Conservation (phyloP, 2,113 vertebrate species). For the Ceuthmochares aereus region DNA sequence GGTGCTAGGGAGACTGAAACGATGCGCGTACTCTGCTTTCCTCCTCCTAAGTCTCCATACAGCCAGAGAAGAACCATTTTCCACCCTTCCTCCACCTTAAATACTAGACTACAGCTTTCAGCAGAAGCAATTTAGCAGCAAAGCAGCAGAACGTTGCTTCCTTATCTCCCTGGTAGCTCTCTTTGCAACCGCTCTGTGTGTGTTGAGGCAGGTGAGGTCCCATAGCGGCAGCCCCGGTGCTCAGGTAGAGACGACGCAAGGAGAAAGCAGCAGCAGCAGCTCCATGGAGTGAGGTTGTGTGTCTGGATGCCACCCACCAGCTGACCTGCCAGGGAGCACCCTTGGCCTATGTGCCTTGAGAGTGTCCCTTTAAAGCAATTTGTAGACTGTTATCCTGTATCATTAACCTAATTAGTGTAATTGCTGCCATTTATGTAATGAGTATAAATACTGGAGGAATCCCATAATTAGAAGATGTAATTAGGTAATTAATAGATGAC, state of each 20-base stretch:
- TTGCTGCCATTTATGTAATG: slow-evolving; percentile 81
- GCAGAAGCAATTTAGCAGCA: background rate
- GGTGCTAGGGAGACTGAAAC: background rate
- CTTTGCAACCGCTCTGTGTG: background rate
- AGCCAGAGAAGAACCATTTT: background rate
- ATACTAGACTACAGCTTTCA: background rate
- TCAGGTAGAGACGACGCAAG: background rate
- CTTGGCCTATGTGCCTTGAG: slow-evolving; percentile 58
- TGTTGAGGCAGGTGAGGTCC: background rate
- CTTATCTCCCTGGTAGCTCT: background rate
- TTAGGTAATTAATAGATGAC: slow-evolving; percentile 85
- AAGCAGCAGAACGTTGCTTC: background rate
- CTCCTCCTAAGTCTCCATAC: background rate
- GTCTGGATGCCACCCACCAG: background rate
- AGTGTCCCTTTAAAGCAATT: slow-evolving; percentile 80
- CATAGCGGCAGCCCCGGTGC: rapidly evolving
- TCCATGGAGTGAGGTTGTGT: background rate
- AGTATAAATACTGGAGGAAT: slow-evolving; percentile 81
- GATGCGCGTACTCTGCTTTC: background rate
- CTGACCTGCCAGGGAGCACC: slow-evolving; percentile 58
- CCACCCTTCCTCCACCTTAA: background rate
- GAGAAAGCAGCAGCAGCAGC: background rate
- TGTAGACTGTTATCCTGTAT: slow-evolving; percentile 80
- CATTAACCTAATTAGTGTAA: slow-evolving; percentile 85
- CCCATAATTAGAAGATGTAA: slow-evolving; percentile 81